Percentiles rank a stretch among this genome's conserved stretches.
These are phyloP conservation scores for Micromussa lordhowensis DNA, from an alignment of 92 coral and sea anemone species.

Conservation along the genomic window DNA sequence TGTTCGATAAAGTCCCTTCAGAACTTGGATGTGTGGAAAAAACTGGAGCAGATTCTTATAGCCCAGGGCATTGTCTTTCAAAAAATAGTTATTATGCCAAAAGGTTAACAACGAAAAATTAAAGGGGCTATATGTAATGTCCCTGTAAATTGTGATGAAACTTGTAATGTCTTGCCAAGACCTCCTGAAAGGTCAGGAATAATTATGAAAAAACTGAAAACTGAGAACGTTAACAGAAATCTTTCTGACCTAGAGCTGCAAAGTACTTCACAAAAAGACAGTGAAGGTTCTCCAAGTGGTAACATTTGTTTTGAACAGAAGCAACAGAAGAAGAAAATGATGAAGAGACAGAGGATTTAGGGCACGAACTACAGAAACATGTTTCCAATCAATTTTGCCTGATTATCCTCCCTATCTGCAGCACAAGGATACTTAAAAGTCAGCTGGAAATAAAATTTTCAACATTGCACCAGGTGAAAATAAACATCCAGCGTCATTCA, in stretches of 20 bases:
- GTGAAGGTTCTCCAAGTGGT: too few relatives aligned
- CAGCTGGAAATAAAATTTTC: constrained; percentile 58
- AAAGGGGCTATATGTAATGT: constrained; percentile 69
- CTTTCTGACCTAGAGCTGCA: constrained; percentile 44
- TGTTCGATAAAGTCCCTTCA: constrained; percentile 56
- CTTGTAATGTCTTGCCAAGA: constrained; percentile 56
- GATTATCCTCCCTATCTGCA: constrained; percentile 56
- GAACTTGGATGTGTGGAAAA: constrained; percentile 45
- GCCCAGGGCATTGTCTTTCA: constrained; percentile 62
- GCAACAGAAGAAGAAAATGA: not conserved
- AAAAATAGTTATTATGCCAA: constrained; percentile 62
- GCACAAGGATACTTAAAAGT: not conserved
- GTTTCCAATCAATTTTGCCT: constrained; percentile 65
- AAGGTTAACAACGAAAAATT: constrained; percentile 60
- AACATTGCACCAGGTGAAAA: constrained; percentile 70
- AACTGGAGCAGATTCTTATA: constrained; percentile 59
- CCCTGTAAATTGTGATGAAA: constrained; percentile 59
- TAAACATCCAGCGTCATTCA: constrained; percentile 65
- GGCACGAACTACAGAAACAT: constrained; percentile 67
- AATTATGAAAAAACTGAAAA: constrained; percentile 45
- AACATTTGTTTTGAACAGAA: too few relatives aligned
- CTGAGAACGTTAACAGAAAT: constrained; percentile 41
- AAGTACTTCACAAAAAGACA: not conserved
- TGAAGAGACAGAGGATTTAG: constrained; percentile 67
- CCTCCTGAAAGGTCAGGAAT: constrained; percentile 65